Evolutionary conservation across 2,113 vertebrate genomes (phyloP).

Genomic region (Nymphicus hollandicus): DNA sequence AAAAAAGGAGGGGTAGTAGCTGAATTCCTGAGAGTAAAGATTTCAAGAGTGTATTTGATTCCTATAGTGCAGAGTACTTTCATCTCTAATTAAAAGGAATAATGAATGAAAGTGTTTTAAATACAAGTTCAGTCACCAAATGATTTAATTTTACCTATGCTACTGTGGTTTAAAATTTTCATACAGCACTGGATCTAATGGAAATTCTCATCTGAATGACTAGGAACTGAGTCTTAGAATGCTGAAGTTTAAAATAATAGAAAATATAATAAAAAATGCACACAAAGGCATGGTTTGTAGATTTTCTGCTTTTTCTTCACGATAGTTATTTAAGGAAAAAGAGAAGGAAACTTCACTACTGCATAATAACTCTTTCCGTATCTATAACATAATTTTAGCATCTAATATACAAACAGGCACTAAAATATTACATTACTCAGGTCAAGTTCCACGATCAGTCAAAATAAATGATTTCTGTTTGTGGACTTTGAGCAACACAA

Average conservation of each 20-base stretch:
- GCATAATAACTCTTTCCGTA: not conserved
- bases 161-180: not conserved
- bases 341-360: not conserved
- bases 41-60: not conserved
- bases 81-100: not conserved
- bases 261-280: not conserved
- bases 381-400: not conserved
- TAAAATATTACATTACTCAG: not conserved
- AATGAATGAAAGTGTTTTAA: not conserved
- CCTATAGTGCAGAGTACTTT: not conserved
- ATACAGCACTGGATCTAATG: not conserved
- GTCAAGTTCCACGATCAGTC: not conserved
- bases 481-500: not conserved
- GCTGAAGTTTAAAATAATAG: not conserved
- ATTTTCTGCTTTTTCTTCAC: not conserved
- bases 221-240: not conserved
- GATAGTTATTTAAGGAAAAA: not conserved
- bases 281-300: not conserved
- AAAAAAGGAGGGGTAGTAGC: not conserved
- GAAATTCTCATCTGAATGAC: not conserved
- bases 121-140: not conserved
- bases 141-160: not conserved
- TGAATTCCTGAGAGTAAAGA: not conserved
- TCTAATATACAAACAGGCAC: not conserved
- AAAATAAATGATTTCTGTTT: not conserved